phyloP scores from a whole-genome alignment of 2,888 invertebrate genomes.

The Microplitis manilae region DNA sequence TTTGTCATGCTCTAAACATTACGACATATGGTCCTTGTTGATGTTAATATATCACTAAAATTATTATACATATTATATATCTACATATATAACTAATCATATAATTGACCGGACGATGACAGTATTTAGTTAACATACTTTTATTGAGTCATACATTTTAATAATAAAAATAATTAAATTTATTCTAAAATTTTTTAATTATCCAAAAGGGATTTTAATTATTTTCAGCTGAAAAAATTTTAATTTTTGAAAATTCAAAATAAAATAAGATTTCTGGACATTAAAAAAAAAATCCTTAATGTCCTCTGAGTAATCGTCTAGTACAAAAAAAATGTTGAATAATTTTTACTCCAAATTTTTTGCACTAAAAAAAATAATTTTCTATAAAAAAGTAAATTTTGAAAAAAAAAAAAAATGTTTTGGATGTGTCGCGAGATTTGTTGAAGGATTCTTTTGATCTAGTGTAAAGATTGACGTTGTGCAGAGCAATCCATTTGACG shows the following conservation, averaged over 20 bases:
- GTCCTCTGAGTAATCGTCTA: too few species aligned
- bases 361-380: too few species aligned
- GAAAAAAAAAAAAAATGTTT: too few species aligned
- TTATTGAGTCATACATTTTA: slow-evolving; percentile 17
- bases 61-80: neutral
- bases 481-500: slow-evolving; percentile 34
- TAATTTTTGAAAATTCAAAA: too few species aligned
- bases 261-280: too few species aligned
- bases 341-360: too few species aligned
- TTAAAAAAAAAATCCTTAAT: too few species aligned
- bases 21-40: slow-evolving; percentile 18
- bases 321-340: too few species aligned
- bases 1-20: slow-evolving; percentile 4
- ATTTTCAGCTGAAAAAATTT: neutral
- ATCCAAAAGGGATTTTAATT: neutral
- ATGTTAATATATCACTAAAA: slow-evolving; percentile 5
- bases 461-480: slow-evolving; percentile 35
- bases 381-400: too few species aligned
- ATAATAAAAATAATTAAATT: neutral
- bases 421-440: neutral
- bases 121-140: slow-evolving; percentile 12
- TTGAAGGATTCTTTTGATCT: slow-evolving; percentile 34
- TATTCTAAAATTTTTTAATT: neutral
- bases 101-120: slow-evolving; percentile 14
- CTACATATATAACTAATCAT: slow-evolving; percentile 1